A percentile compares a stretch with the other conserved stretches of the same genome.
Conservation (phyloP, 2,113 vertebrate species). For the Panthera tigris region DNA sequence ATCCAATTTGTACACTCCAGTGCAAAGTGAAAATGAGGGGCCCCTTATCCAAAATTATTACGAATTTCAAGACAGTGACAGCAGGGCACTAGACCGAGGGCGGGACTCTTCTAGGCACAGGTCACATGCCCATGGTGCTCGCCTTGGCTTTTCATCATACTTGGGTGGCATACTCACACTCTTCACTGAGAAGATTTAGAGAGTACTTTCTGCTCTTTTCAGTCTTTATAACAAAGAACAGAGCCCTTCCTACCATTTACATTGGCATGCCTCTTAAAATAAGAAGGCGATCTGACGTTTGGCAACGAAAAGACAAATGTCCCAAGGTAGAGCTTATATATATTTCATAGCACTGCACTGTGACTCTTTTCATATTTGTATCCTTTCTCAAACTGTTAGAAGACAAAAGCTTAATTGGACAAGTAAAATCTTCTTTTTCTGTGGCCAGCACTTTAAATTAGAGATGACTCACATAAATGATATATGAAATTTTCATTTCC, state of each 20-base stretch:
- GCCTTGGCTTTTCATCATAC: background rate
- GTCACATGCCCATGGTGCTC: background rate
- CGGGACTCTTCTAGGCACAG: background rate
- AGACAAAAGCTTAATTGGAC: background rate
- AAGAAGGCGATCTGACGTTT: background rate
- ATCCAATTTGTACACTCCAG: background rate
- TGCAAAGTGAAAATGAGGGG: background rate
- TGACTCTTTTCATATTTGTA: background rate
- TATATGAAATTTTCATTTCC: constrained; percentile 19
- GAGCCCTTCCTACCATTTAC: background rate
- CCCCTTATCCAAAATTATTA: background rate
- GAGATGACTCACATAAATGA: constrained; percentile 35
- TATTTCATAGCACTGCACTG: background rate
- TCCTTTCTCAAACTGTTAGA: background rate
- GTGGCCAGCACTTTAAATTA: constrained; percentile 42
- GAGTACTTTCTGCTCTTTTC: background rate
- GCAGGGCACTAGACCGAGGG: background rate
- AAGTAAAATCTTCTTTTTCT: background rate
- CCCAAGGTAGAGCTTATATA: background rate
- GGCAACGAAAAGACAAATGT: background rate
- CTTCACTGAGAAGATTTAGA: background rate
- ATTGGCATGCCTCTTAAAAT: background rate
- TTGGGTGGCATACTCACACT: background rate
- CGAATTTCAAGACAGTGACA: background rate
- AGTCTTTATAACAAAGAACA: background rate